Evolutionary conservation across 2,888 invertebrate genomes (phyloP), one percentile per base, ranked within the genome.

Genomic region (Diplazon laetatorius): DNA sequence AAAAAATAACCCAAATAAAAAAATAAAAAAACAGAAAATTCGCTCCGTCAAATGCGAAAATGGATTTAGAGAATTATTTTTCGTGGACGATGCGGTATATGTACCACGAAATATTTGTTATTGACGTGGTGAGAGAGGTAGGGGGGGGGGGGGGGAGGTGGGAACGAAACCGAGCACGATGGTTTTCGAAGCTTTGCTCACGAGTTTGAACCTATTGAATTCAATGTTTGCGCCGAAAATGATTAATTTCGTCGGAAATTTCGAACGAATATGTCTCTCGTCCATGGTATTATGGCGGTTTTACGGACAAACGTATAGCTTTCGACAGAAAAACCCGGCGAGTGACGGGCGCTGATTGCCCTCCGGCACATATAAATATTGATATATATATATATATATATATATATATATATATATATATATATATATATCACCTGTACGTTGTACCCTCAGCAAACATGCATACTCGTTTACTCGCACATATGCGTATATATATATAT

Each of bases 161-260:
- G 37, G 30, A 78, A 66, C 25, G 16, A 46, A 42, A 30, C 30
- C 2, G 20, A 42, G 44, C 18, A 14, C 46, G 42, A 16, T 18
- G n/a, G n/a, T n/a, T n/a, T n/a, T n/a, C n/a, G 50, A 76, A 62
- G 71, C 63, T 71, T 37, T 50, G 71, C 14, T 48, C 55, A 46
- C 42, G 37, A 72, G 87, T 86, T 84, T 85, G 84, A 88, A 89
- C 88, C 86, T 87, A 87, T 89, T 87, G 87, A 88, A 88, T 82
- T 83, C 84, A 79, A 86, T 88, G 86, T 89, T 89, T 88, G 86
- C 84, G 76, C 85, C 71, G n/a, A 83, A 84, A 87, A 88, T 88
- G 89, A 89, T 89, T 87, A 87, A 88, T 89, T 87, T 84, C 80
- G 74, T 79, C 72, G 82, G 77, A 73, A 81, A 83, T 83, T 85